Base-by-base conservation (phyloP, 2,113 vertebrate species). In the Lipophrys pholis region DNA sequence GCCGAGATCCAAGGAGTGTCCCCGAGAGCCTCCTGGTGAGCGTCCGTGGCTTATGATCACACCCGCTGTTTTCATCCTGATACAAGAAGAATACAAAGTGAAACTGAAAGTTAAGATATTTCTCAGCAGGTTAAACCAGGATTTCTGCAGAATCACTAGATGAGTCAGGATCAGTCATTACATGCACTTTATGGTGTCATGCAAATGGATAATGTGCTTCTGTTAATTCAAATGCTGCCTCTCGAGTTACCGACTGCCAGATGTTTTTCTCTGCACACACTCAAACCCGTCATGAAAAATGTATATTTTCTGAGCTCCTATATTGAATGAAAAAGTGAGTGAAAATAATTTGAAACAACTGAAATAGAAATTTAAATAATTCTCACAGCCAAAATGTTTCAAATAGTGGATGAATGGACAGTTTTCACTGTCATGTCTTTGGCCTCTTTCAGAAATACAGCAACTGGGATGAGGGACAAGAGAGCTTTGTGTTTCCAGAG, bases 11-110 rank as follows among this genome's bases (percentile, higher is more conserved):
- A 11, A 78, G 15, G 11, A 81, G 85, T 0, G 87, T 99, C 40
- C 96, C 95, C 0, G 17, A 76, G 0, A 89, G 92, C 12, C 91
- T 98, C 40, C 92, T 86, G 94, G 97, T 98, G 90, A 76, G 90
- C 71, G 14, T 54, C 40, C 46, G n/a, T n/a, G n/a, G n/a, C n/a
- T n/a, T n/a, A n/a, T n/a, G n/a, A n/a, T n/a, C n/a, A n/a, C n/a
- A n/a, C 35, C 55, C 42, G 40, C 4, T 17, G 6, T 38, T 7
- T 30, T 30, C 21, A 30, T 30, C 21, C 21, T 4, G 21, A 30
- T 30, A 4, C 21, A 30, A n/a, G n/a, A n/a, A n/a, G 21, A 30
- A 30, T n/a, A n/a, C n/a, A 30, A 30, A 30, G 21, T 30, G 21
- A 60, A 70, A 49, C 9, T 39, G 17, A 55, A 43, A 43, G 17